Evolutionary conservation across 2,797 vertebrate species (phyloP), one percentile per base, ranked within the genome.

Genomic region (Fistularia commersonii): DNA sequence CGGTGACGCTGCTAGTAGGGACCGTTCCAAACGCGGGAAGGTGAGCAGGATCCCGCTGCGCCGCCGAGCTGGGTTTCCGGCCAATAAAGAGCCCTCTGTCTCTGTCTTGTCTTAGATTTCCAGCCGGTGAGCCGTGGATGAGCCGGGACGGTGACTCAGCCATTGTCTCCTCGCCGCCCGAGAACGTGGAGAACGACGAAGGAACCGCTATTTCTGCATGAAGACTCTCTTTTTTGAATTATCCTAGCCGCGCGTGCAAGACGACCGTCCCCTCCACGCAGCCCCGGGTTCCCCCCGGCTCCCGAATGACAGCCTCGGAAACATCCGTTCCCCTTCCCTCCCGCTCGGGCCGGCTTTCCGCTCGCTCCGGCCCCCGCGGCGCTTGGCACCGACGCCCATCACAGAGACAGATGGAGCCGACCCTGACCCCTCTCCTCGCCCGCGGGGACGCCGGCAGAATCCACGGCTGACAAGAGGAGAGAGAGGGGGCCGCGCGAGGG

Each of bases 391-490:
- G 53, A 57, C 53, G 80, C 74, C 80, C 76, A 77, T 83, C 76
- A 74, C 76, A 74, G 48, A 81, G 82, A 86, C 80, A 89, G 82
- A 87, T 85, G 83, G 85, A 87, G 82, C 83, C 80, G 77, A 82
- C 76, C 81, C 86, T 88, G 85, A 90, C 82, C 86, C 80, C 64
- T 77, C 80, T 83, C 63, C 67, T 79, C 36, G 54, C 82, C 79
- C 48, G 55, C 43, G 57, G 82, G 77, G 80, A 84, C 57, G 64
- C 76, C 64, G 58, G 74, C 48, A 77, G 74, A 74, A 70, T 74
- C 67, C 68, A 62, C 61, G 75, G 69, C 81, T 84, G 69, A 80
- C 77, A 68, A 46, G 53, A 74, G 61, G n/a, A n/a, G n/a, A n/a
- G 70, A 73, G 69, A 56, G 44, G 48, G 61, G 32, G 43, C 10